These are phyloP conservation scores for Cyprinodon tularosa DNA, from an alignment of 2,113 vertebrate genomes.

Conservation along the genomic window DNA sequence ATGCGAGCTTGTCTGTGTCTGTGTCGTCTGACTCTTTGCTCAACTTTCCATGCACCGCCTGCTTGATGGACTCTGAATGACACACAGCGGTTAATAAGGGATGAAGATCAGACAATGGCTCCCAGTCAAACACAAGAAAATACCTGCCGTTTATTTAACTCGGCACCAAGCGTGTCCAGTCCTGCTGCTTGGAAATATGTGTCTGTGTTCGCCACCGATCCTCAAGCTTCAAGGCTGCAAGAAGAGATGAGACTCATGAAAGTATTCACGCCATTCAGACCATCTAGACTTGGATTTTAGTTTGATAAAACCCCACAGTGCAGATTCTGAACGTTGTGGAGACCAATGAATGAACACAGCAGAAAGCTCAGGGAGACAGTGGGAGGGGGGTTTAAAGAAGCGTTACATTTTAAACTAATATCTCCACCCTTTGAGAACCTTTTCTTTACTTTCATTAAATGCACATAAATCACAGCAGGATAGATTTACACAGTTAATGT, in stretches of 20 bases:
- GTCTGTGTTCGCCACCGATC: background rate
- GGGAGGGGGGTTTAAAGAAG: no score
- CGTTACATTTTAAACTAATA: no score
- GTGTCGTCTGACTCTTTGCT: slow-evolving; percentile 25
- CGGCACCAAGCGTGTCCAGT: background rate
- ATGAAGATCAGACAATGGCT: slow-evolving; percentile 30
- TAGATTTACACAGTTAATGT: no score
- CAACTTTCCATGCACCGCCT: background rate
- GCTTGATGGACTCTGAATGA: slow-evolving; percentile 42
- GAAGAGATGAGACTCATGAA: background rate
- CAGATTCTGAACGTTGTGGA: no score
- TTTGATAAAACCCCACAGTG: no score
- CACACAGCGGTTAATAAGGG: slow-evolving; percentile 22
- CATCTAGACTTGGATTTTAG: no score
- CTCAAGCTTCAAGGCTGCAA: background rate
- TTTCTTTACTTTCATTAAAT: no score
- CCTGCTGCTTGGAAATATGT: slow-evolving; percentile 12
- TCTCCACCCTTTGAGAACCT: no score
- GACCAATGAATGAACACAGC: no score
- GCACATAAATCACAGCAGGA: no score
- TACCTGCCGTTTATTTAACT: slow-evolving; percentile 16
- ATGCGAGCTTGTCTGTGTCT: background rate
- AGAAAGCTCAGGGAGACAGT: no score
- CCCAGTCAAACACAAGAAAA: slow-evolving; percentile 12
- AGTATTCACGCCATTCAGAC: no score